Conservation (phyloP, 2,113 vertebrate genomes). For the Sterrhoptilus dennistouni region DNA sequence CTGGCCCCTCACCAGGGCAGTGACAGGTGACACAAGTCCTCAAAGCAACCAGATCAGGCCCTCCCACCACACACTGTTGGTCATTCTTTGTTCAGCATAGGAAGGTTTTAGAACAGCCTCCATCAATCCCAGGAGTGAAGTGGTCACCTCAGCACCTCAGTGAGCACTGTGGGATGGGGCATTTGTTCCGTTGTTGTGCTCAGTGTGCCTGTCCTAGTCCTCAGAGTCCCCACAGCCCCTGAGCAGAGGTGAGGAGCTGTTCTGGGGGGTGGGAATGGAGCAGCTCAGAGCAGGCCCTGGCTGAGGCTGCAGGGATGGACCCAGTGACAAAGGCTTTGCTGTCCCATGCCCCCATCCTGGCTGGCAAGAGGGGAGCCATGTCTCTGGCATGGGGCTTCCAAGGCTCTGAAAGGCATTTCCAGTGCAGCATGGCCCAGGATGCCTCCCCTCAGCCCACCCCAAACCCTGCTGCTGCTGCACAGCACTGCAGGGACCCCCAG, state of each 20-base stretch:
- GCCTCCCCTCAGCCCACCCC: neutral
- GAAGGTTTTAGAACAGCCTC: neutral
- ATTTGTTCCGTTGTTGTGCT: neutral
- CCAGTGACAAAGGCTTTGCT: neutral
- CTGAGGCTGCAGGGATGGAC: neutral
- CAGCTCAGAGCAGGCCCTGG: neutral
- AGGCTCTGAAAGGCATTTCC: neutral
- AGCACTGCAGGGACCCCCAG: neutral
- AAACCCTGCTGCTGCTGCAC: neutral
- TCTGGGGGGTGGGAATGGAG: neutral
- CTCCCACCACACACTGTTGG: fast-evolving
- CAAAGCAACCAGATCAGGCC: neutral
- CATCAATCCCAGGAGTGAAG: neutral
- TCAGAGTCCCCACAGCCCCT: neutral
- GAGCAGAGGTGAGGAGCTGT: neutral
- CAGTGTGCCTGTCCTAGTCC: neutral
- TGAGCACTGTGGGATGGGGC: neutral
- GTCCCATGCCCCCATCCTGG: neutral
- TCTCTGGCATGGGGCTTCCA: neutral
- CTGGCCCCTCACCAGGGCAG: neutral
- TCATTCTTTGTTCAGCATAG: neutral
- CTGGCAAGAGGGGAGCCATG: neutral
- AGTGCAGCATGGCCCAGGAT: neutral
- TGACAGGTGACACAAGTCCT: neutral
- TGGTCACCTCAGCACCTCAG: neutral